Evolutionary conservation across 2,888 invertebrate species (phyloP).

Genomic region (Hermaeophaga mercurialis): DNA sequence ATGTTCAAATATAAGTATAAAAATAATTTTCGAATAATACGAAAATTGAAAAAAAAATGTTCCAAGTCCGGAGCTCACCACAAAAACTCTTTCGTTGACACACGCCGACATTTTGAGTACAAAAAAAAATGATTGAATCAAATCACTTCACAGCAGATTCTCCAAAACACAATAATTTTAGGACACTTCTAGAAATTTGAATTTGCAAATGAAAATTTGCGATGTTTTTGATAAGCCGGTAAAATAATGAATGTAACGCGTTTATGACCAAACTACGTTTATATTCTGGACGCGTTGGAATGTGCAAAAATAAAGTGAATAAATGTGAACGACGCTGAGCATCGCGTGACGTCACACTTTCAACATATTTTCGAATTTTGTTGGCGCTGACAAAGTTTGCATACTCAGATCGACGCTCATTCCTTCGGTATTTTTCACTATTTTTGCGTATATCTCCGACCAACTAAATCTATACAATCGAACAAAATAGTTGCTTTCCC

Average conservation of each 20-base stretch:
- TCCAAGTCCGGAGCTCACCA: too few relatives aligned
- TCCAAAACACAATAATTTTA: constrained; percentile 5
- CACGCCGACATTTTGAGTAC: constrained; percentile 36
- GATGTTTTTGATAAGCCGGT: constrained; percentile 28
- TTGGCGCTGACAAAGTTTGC: not conserved
- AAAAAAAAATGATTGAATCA: not conserved
- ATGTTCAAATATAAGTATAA: too few relatives aligned
- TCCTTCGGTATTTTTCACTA: constrained; percentile 3
- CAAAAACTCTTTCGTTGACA: constrained; percentile 41
- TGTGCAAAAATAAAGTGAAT: constrained; percentile 50
- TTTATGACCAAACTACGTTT: constrained; percentile 41
- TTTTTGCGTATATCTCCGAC: constrained; percentile 1
- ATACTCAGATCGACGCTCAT: not conserved
- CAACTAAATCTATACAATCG: too few relatives aligned
- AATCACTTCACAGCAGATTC: constrained; percentile 17
- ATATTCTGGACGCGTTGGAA: constrained; percentile 46
- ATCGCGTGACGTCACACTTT: constrained; percentile 43
- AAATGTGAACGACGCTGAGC: constrained; percentile 49
- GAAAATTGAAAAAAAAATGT: too few relatives aligned
- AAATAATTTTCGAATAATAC: too few relatives aligned
- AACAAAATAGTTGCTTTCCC: too few relatives aligned
- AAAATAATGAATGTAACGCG: constrained; percentile 31
- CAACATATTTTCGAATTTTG: constrained; percentile 37
- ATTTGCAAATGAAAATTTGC: not conserved
- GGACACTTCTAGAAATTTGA: not conserved